phyloP scores from a whole-genome alignment of 2,888 invertebrate species.

The Lepetodrilus schrolli region DNA sequence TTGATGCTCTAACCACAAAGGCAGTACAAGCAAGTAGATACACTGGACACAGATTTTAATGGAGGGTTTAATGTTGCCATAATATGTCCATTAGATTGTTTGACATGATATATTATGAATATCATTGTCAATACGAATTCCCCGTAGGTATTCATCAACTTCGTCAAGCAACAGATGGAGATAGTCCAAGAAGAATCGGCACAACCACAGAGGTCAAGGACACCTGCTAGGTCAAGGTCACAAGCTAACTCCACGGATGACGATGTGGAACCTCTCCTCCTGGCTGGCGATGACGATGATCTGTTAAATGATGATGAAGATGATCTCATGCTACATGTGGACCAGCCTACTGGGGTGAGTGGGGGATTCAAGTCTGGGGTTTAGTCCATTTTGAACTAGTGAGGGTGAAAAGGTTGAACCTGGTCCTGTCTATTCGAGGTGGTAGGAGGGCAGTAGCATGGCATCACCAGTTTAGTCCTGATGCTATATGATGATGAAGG shows the following conservation, averaged over 20 bases:
- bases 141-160: constrained; percentile 73
- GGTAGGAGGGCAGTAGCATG: too few relatives aligned
- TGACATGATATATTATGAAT: background rate
- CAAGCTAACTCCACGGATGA: constrained; percentile 31
- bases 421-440: too few relatives aligned
- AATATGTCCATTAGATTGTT: too few relatives aligned
- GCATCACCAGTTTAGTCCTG: too few relatives aligned
- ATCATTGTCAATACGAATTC: background rate
- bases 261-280: constrained; percentile 50
- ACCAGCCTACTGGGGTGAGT: constrained; percentile 49
- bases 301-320: constrained; percentile 58
- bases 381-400: too few relatives aligned
- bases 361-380: too few relatives aligned
- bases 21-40: too few relatives aligned
- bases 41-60: too few relatives aligned
- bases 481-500: too few relatives aligned
- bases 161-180: constrained; percentile 73
- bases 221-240: constrained; percentile 22
- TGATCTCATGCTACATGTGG: constrained; percentile 56
- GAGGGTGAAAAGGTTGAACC: too few relatives aligned
- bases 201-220: background rate
- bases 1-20: too few relatives aligned
- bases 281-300: constrained; percentile 44
- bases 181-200: constrained; percentile 58
- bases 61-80: too few relatives aligned